These are phyloP conservation scores for Melinaea menophilus DNA, from an alignment of 2,888 invertebrate genomes.

Conservation along the genomic window DNA sequence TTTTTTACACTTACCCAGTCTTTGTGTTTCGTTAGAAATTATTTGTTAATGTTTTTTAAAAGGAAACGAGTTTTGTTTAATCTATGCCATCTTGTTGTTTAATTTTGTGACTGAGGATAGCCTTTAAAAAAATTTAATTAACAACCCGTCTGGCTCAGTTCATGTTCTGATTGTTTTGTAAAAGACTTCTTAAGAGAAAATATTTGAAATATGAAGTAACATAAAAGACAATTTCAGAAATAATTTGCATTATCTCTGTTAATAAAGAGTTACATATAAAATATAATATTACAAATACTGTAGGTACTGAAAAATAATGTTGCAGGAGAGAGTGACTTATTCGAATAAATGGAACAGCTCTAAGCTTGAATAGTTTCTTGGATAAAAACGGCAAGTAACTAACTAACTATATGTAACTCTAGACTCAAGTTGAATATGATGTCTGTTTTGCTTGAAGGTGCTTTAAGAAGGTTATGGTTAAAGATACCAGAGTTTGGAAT, in stretches of 20 bases:
- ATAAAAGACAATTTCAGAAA: no score
- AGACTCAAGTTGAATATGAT: slow-evolving; percentile 65
- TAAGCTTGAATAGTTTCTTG: slow-evolving; percentile 46
- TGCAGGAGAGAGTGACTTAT: slow-evolving; percentile 27
- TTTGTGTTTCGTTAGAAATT: slow-evolving; percentile 12
- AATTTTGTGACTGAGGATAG: background rate
- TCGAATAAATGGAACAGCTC: slow-evolving; percentile 15
- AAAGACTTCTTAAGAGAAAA: no score
- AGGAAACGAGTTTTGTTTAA: slow-evolving; percentile 8
- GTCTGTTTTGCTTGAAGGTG: slow-evolving; percentile 61
- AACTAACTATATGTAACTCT: slow-evolving; percentile 59
- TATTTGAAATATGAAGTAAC: no score
- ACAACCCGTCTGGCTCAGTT: no score
- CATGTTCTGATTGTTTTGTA: no score
- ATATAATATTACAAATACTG: background rate
- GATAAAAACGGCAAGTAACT: slow-evolving; percentile 54
- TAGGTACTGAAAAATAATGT: slow-evolving; percentile 1
- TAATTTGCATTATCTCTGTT: no score
- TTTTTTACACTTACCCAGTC: slow-evolving; percentile 14
- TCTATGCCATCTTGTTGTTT: slow-evolving; percentile 5
- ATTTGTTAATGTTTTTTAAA: slow-evolving; percentile 8
- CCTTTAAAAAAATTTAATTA: background rate
- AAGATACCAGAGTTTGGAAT: slow-evolving; percentile 52
- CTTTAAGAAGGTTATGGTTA: slow-evolving; percentile 64
- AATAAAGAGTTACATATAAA: no score